These are phyloP conservation scores for Xestia xanthographa DNA, from an alignment of 2,888 invertebrate species.

Conservation along the genomic window DNA sequence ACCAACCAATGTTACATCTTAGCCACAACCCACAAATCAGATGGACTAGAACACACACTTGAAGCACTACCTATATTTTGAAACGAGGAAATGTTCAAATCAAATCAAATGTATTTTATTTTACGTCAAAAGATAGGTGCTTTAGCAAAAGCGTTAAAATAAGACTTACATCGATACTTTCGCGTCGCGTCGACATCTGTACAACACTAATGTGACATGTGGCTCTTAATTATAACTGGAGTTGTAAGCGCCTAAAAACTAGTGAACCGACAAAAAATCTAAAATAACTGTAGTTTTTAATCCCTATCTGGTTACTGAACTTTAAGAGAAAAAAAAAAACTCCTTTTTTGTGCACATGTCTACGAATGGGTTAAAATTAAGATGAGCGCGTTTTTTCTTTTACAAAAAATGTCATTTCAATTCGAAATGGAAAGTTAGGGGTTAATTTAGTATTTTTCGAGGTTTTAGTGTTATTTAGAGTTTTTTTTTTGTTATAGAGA, in stretches of 20 bases:
- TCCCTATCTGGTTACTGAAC: constrained; percentile 89
- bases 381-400: constrained; percentile 68
- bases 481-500: constrained; percentile 75
- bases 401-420: constrained; percentile 85
- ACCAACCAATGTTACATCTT: not conserved
- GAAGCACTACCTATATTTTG: not conserved
- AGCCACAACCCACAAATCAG: not conserved
- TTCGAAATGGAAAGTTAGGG: constrained; percentile 88
- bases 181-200: constrained; percentile 43
- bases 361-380: constrained; percentile 89
- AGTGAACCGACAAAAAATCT: constrained; percentile 84
- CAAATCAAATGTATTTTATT: not conserved
- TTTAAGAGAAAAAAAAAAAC: constrained; percentile 75
- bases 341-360: constrained; percentile 78
- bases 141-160: not conserved
- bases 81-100: not conserved
- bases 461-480: constrained; percentile 75
- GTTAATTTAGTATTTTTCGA: constrained; percentile 85
- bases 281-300: constrained; percentile 87
- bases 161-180: not conserved
- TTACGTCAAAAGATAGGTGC: not conserved
- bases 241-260: constrained; percentile 85
- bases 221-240: constrained; percentile 88
- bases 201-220: constrained; percentile 83
- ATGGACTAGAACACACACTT: not conserved